Conservation (phyloP, 2,888 invertebrate genomes). For the Dynastes hyllus region DNA sequence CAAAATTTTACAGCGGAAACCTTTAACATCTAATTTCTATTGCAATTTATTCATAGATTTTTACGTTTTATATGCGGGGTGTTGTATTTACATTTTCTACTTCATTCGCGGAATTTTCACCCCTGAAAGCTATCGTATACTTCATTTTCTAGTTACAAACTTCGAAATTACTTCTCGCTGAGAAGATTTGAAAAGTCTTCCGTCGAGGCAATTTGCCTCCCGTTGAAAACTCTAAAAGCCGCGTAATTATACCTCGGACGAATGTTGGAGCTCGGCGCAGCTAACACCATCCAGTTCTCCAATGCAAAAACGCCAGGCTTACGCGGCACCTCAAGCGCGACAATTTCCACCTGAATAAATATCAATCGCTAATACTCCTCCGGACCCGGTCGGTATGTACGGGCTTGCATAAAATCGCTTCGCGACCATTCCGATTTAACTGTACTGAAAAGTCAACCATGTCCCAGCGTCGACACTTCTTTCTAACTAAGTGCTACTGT, state of each 20-base stretch:
- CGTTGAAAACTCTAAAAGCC: not conserved
- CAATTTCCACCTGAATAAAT: slow-evolving; percentile 33
- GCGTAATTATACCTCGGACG: not conserved
- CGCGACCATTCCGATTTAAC: slow-evolving; percentile 7
- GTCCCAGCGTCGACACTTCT: slow-evolving; percentile 30
- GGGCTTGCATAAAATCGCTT: slow-evolving; percentile 21
- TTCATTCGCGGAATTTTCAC: not conserved
- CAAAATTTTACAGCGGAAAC: too few species aligned
- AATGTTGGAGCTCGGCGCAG: not conserved
- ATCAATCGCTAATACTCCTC: slow-evolving; percentile 15
- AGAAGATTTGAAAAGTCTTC: not conserved
- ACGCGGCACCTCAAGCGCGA: slow-evolving; percentile 12
- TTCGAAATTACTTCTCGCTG: not conserved
- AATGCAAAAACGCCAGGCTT: not conserved
- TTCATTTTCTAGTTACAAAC: slow-evolving; percentile 3
- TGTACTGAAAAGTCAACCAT: slow-evolving; percentile 20
- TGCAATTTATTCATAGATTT: too few species aligned
- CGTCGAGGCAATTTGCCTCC: not conserved
- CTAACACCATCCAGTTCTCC: not conserved
- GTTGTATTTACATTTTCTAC: not conserved
- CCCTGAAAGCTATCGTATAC: not conserved
- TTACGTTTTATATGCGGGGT: too few species aligned
- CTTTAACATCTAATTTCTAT: too few species aligned
- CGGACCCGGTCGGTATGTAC: not conserved
- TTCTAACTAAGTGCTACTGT: slow-evolving; percentile 41